Base-by-base conservation (phyloP, 2,888 invertebrate genomes). In the Teleiodes luculella region DNA sequence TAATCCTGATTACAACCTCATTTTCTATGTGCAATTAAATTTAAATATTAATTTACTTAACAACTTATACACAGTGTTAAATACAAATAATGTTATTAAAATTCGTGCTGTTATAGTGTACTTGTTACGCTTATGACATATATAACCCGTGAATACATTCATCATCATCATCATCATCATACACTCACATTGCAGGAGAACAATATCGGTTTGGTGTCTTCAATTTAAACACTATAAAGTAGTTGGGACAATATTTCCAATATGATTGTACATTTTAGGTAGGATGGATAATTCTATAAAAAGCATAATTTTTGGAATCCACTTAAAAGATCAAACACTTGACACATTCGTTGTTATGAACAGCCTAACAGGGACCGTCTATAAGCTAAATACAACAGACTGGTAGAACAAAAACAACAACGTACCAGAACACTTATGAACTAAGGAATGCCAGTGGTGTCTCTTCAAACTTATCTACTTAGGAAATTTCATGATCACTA, bases 1-100 rank as follows among this genome's bases (percentile, higher is more conserved):
- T 80, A 76, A 79, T 78, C 73, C 74, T 74, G 83, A 83, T 81
- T 85, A 89, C 88, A 89, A 88, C 87, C 88, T 87, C 85, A 72
- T 83, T 84, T 84, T 80, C 83, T 88, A 87, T 86, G 88, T 88
- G 88, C 88, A 85, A 78, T 83, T 74, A 74, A 76, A 75, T 76
- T 76, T 71, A 67, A 39, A 70, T 73, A 74, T 70, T 73, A 79
- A 80, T 76, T 43, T 49, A 37, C 49, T 49, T 77, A 83, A 83
- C 71, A 64, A 85, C 79, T 69, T 66, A 80, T 76, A 58, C 66
- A 68, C 72, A 71, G 70, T 68, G 68, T 71, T 65, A 77, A 74
- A 68, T 63, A 70, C 74, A 76, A 77, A 81, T 67, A 68, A 70
- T 73, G n/a, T 70, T 68, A 65, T 75, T 74, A 77, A 80, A 84